Conservation (phyloP, 2,888 invertebrate species). For the Lasioglossum vierecki region DNA sequence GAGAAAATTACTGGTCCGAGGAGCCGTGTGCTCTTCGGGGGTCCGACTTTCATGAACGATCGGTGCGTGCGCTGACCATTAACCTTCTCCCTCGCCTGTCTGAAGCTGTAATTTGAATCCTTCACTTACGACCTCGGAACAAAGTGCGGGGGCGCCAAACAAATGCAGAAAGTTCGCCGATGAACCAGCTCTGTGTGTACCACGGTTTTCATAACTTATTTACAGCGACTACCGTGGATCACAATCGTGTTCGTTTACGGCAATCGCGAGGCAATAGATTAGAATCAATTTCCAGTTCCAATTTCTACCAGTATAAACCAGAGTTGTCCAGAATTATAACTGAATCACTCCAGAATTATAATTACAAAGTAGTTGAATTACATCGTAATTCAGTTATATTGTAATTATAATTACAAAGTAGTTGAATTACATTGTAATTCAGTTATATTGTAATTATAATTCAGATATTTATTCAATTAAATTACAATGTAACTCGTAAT, state of each 20-base stretch:
- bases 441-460: too few relatives aligned
- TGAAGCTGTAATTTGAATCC: constrained; percentile 38
- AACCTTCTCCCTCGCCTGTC: constrained; percentile 15
- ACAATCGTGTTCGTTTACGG: neutral
- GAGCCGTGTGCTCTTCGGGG: neutral
- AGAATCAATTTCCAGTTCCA: too few relatives aligned
- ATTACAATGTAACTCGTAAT: too few relatives aligned
- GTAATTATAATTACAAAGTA: too few relatives aligned
- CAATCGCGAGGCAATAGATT: neutral
- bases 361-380: too few relatives aligned
- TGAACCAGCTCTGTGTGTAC: neutral
- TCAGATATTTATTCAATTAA: too few relatives aligned
- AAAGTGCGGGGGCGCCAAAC: neutral
- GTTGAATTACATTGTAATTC: too few relatives aligned
- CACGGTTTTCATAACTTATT: neutral
- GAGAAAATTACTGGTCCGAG: constrained; percentile 21
- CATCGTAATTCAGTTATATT: too few relatives aligned
- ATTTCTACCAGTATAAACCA: too few relatives aligned
- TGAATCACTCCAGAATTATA: too few relatives aligned
- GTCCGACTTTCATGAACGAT: constrained; percentile 32
- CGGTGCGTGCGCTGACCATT: constrained; percentile 32
- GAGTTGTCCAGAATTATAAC: too few relatives aligned
- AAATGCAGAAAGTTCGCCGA: neutral
- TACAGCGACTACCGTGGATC: neutral
- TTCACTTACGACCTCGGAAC: too few relatives aligned